Base-by-base conservation (phyloP, 2,113 vertebrate species). In the Zootoca vivipara region DNA sequence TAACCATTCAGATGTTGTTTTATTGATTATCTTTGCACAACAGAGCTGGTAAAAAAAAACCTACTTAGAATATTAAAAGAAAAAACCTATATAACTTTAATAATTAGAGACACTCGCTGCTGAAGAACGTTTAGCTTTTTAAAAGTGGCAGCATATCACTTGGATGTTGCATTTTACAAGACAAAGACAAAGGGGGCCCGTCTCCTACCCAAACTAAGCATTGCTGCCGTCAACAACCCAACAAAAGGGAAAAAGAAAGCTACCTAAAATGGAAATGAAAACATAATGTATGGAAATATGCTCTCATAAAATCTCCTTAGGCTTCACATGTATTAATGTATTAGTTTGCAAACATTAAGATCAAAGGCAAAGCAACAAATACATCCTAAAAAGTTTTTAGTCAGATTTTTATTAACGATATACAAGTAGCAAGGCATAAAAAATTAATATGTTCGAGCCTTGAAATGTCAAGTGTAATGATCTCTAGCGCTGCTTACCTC, bases 391-490 rank as follows among this genome's bases (percentile, higher is more conserved):
- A 98, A 98, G 97, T 98, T 98, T 98, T 97, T 96, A 98, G 95
- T 98, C 97, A 95, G 98, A 98, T 98, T 98, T 98, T 98, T 99
- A 98, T 99, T 98, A 98, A 97, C 97, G 97, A 98, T 98, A 98
- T 97, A 98, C 98, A 98, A 98, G 98, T 97, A 98, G 97, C 92
- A 96, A 95, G 95, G 97, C 98, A 98, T 99, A 97, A 99, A 99
- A 99, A 97, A 98, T 99, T 98, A 98, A 99, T 98, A 98, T 92
- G 92, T 94, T 88, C 91, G 94, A 98, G 97, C 98, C 97, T 97
- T 97, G 97, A 97, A 99, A 99, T 98, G 98, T 98, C 98, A 98
- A 98, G 97, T 97, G 97, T 98, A 98, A 98, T 98, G 98, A 99
- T 98, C 97, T 98, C 96, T 91, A 94, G 95, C 95, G 93, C 95